Base-by-base conservation (phyloP, 1,140 invertebrate species). In the Hormaphis cornu region DNA sequence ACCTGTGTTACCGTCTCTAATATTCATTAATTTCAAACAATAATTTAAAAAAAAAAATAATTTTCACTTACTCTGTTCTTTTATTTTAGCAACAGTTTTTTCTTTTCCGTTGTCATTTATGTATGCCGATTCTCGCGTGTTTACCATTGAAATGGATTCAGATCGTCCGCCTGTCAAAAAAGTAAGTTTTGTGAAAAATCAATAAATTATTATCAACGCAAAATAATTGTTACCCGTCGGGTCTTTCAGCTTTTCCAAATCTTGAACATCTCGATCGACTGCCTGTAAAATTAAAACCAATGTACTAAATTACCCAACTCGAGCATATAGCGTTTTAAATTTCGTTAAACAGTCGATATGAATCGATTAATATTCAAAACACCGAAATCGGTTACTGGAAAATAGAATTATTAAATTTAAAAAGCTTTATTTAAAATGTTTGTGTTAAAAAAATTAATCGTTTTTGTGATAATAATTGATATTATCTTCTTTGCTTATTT, bases 31-130 rank as follows among this genome's bases (percentile, higher is more conserved):
- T 6, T 33, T 33, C 30, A 33, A 33, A 33, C 30, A 33, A 9
- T 6, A 33, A 33, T 6, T 6, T 4, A 33, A 33, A 33, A 6
- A 33, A 33, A n/a, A 42, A n/a, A n/a, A 3, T 42, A 3, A 3
- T n/a, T 14, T 50, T 14, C 40, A 69, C 58, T 66, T n/a, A 72
- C 71, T 16, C 69, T 72, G 50, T 54, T 72, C 52, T 61, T 72
- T 71, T 14, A 44, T 70, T 35, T 72, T 71, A 12, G 46, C 40
- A 14, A 61, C 28, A 30, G 52, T 46, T 44, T 63, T 54, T 12
- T 59, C 35, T 28, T 71, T 58, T 2, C 72, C 72, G 7, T 73
- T 72, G 1, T 72, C 37, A 46, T 73, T 69, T 16, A 16, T 66
- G 63, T 59, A 73, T 12, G 71, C 30, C 5, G 63, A 56, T 10